These are phyloP conservation scores for Pedionomus torquatus DNA, from an alignment of 2,113 vertebrate genomes.

Conservation along the genomic window DNA sequence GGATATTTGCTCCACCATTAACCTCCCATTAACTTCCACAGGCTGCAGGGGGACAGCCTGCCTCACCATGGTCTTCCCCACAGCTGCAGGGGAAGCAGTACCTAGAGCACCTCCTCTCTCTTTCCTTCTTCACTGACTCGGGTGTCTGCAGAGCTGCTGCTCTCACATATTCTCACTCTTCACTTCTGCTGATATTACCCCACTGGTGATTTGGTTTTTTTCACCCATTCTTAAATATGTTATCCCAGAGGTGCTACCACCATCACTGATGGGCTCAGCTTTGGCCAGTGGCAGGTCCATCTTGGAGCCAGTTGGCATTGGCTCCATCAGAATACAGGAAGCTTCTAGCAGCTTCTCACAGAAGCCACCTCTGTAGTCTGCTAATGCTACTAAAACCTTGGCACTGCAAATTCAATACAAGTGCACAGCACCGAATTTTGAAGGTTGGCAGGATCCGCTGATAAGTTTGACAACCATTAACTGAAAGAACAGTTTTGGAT, in stretches of 20 bases:
- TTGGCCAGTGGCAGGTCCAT: background rate
- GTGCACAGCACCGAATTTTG: background rate
- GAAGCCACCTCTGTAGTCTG: background rate
- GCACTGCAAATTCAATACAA: background rate
- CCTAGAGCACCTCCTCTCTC: background rate
- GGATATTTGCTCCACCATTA: background rate
- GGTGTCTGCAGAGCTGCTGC: background rate
- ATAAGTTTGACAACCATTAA: background rate
- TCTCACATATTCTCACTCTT: background rate
- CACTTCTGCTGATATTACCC: background rate
- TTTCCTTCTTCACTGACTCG: background rate
- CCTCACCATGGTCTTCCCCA: background rate
- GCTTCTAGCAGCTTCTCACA: background rate
- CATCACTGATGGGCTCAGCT: background rate
- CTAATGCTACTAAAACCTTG: background rate
- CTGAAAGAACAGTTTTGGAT: background rate
- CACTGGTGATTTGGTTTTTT: background rate
- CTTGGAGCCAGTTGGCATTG: background rate
- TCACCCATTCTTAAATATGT: background rate
- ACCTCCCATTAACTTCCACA: background rate
- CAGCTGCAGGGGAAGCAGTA: background rate
- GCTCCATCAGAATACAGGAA: background rate
- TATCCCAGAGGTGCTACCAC: background rate
- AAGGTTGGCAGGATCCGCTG: background rate
- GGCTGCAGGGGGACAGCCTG: background rate